Base-by-base conservation (phyloP, 2,888 invertebrate species). In the Cartodere bifasciata region DNA sequence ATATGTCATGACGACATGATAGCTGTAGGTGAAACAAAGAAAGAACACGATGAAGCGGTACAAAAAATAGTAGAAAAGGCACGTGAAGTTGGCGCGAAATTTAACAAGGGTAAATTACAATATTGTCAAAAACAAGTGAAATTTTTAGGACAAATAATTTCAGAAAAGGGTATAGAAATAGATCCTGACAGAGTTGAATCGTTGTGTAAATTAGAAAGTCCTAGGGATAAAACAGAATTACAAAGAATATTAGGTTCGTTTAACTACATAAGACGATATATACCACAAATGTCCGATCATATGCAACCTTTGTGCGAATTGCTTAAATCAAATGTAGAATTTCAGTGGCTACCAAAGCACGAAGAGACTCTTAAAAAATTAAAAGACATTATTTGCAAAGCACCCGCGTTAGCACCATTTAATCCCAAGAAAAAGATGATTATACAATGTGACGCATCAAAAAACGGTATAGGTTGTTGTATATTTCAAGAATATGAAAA, bases 1-100 rank as follows among this genome's bases (percentile, higher is more conserved):
- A 31, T 39, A 16, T 39, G 36, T 28, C 36, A 36, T 34, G 39
- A 40, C 32, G 44, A 39, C 16, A 39, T 42, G 31, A 37, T 42
- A 9, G 23, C 38, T 7, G 15, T 32, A 9, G 38, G 35, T 13
- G 13, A 9, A 10, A 35, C 25, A 7, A 29, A 37, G 23, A 9
- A 25, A 10, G 40, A 41, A 23, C 40, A 43, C 26, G 37, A 41
- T 34, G 28, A 15, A 21, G 36, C 38, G 9, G 32, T 43, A 24
- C 21, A 12, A 21, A 29, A 34, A 30, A 24, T 42, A 13, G 13
- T 38, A 17, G 13, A 39, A 10, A 27, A 34, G 12, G 40, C 37
- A 10, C 36, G 23, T 30, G 10, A 42, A 28, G 28, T 39, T 3
- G 28, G 27, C 10, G 34, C 31, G 11, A 34, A 34, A 26, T 43